These are phyloP conservation scores for Perithous albicinctus DNA, from an alignment of 2,888 invertebrate genomes.

Conservation along the genomic window DNA sequence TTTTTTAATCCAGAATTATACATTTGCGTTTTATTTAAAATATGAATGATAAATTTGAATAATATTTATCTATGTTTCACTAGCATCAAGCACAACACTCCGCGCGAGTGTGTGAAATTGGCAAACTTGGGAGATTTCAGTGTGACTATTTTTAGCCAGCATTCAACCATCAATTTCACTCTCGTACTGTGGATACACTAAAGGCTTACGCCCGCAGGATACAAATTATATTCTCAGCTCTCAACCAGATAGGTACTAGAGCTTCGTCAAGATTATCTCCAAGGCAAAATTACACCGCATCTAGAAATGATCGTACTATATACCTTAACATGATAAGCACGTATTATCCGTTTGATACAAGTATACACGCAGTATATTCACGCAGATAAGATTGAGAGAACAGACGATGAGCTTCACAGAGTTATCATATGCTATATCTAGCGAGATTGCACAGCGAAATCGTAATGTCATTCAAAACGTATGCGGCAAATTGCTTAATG, in stretches of 20 bases:
- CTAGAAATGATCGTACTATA: slow-evolving; percentile 34
- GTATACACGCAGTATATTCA: slow-evolving; percentile 1
- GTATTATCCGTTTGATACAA: slow-evolving; percentile 49
- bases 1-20: too few relatives aligned
- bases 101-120: not conserved
- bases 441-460: not conserved
- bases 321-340: slow-evolving; percentile 58
- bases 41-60: too few relatives aligned
- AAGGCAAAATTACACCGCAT: slow-evolving; percentile 62
- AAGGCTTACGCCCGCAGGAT: slow-evolving; percentile 46
- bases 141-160: slow-evolving; percentile 19
- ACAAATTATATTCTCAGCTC: slow-evolving; percentile 58
- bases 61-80: not conserved
- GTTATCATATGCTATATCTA: not conserved
- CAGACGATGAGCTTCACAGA: slow-evolving; percentile 11
- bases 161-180: slow-evolving; percentile 20
- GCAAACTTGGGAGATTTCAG: slow-evolving; percentile 9
- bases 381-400: slow-evolving; percentile 3
- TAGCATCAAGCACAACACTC: too few relatives aligned
- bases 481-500: not conserved
- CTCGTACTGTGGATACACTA: slow-evolving; percentile 28
- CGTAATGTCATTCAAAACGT: slow-evolving; percentile 2
- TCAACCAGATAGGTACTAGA: slow-evolving; percentile 32
- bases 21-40: too few relatives aligned
- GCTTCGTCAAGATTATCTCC: slow-evolving; percentile 56